Evolutionary conservation across 2,113 vertebrate species (phyloP).

Genomic region (Dipodomys spectabilis): DNA sequence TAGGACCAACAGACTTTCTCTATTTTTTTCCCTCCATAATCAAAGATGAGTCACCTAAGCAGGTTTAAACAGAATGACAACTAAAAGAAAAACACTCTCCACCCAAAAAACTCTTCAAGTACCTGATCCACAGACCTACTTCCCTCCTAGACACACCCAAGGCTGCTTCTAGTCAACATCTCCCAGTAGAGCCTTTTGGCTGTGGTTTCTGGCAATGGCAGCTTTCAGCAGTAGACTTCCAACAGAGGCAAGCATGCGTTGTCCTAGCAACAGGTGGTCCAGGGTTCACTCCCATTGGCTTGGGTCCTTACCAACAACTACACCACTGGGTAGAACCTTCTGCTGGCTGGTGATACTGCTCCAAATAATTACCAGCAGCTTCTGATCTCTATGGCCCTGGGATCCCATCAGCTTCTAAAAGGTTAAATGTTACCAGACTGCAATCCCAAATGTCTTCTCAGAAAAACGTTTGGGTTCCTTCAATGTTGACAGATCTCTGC

Average conservation of each 20-base stretch:
- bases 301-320: background rate
- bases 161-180: background rate
- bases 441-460: background rate
- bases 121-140: constrained; percentile 34
- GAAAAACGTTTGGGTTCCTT: background rate
- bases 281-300: background rate
- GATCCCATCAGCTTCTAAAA: background rate
- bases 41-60: constrained; percentile 53
- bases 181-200: background rate
- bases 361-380: background rate
- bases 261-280: constrained; percentile 38
- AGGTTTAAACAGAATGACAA: constrained; percentile 50
- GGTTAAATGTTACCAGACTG: background rate
- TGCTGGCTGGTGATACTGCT: background rate
- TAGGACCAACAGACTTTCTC: background rate
- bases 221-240: constrained; percentile 17
- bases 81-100: constrained; percentile 12
- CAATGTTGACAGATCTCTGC: background rate
- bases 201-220: constrained; percentile 10
- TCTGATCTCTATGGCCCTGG: background rate
- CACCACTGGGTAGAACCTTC: background rate
- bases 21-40: background rate
- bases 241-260: background rate
- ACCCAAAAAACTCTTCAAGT: background rate
- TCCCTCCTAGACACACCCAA: constrained; percentile 14